Evolutionary conservation across 1,140 invertebrate species (phyloP).

Genomic region (Meloidogyne floridensis): DNA sequence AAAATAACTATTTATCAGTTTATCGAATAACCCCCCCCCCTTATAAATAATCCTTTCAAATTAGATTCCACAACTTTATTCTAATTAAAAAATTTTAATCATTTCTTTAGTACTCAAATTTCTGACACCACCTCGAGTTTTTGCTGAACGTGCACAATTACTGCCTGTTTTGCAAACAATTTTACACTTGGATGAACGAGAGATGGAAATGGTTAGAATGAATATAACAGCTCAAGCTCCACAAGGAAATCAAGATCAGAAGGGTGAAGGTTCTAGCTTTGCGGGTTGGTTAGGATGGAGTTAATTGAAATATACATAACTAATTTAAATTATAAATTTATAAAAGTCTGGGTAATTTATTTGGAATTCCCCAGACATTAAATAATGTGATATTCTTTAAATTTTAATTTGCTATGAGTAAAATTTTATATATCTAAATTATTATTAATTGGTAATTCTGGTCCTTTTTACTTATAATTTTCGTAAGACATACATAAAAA

Average conservation of each 20-base stretch:
- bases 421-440: too few species aligned
- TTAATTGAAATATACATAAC: neutral
- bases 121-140: conserved; percentile 42
- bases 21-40: too few species aligned
- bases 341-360: neutral
- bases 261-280: neutral
- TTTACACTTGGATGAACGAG: conserved; percentile 27
- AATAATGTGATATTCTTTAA: too few species aligned
- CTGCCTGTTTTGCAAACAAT: conserved; percentile 44
- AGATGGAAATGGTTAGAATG: conserved; percentile 28
- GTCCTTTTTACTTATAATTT: too few species aligned
- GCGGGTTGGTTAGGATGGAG: neutral
- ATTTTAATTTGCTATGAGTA: too few species aligned
- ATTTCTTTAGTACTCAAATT: conserved; percentile 44
- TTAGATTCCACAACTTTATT: neutral
- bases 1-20: too few species aligned
- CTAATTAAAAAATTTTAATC: neutral
- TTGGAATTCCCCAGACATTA: too few species aligned
- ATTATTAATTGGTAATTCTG: too few species aligned
- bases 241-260: neutral
- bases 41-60: too few species aligned
- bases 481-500: too few species aligned
- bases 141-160: conserved; percentile 42
- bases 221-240: conserved; percentile 3
- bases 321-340: neutral